A percentile compares a stretch with the other conserved stretches of the same genome.
phyloP scores from a whole-genome alignment of 1,140 invertebrate species.

The Megathymus violae region DNA sequence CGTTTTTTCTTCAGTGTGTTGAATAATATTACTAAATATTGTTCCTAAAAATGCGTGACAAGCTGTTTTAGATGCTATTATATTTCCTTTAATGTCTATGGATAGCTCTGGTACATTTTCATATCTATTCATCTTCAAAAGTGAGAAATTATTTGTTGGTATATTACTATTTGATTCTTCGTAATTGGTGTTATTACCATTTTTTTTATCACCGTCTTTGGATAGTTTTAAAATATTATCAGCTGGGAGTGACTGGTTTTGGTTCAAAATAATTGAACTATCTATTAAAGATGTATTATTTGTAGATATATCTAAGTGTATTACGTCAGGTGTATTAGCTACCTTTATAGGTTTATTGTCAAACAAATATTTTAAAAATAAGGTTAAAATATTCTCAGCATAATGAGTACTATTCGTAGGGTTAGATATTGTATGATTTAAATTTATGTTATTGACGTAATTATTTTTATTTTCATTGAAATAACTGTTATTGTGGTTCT shows the following conservation, averaged over 20 bases:
- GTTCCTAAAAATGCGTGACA: conserved; percentile 75
- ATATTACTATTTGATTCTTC: background rate
- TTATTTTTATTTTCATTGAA: background rate
- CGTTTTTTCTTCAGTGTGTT: conserved; percentile 52
- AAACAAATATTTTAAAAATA: conserved; percentile 20
- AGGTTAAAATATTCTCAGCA: background rate
- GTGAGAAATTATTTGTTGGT: conserved; percentile 9
- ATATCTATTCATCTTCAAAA: conserved; percentile 16
- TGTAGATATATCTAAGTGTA: background rate
- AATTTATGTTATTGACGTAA: background rate
- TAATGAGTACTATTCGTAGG: background rate
- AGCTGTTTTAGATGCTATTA: conserved; percentile 61
- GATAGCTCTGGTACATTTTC: conserved; percentile 43
- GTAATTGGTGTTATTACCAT: background rate
- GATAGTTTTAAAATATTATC: background rate
- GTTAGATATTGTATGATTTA: background rate
- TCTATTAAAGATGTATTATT: background rate
- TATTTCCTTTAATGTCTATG: conserved; percentile 71
- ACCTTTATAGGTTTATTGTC: background rate
- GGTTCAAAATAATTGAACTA: background rate
- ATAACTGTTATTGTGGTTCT: background rate
- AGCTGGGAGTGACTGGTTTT: background rate
- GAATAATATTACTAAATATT: conserved; percentile 60
- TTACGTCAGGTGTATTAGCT: background rate
- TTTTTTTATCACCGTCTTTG: background rate